phyloP scores from a whole-genome alignment of 2,113 vertebrate genomes.

The Scartelaos histophorus region DNA sequence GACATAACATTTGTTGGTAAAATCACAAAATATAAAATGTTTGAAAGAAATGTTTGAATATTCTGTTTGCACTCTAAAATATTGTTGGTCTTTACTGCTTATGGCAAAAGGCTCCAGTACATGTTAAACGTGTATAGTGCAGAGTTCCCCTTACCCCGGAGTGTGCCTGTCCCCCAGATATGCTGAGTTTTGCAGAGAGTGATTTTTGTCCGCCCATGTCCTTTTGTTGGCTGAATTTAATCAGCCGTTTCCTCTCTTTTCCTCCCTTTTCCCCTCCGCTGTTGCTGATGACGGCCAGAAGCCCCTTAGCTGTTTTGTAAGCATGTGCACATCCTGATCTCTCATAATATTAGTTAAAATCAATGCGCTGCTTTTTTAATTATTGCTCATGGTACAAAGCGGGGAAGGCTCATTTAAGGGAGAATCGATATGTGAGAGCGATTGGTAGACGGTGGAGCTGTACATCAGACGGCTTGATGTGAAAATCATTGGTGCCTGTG shows the following conservation, averaged over 20 bases:
- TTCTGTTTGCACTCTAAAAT: background rate
- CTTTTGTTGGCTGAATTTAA: constrained; percentile 59
- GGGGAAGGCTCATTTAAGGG: constrained; percentile 98
- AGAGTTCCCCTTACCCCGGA: constrained; percentile 25
- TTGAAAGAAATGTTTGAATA: no score
- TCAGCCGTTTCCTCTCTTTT: constrained; percentile 42
- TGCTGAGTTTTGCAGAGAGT: constrained; percentile 80
- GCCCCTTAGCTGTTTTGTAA: constrained; percentile 88
- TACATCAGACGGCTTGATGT: constrained; percentile 99
- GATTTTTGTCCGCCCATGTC: constrained; percentile 82
- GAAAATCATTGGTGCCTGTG: constrained; percentile 99
- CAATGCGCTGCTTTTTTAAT: constrained; percentile 99
- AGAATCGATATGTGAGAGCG: constrained; percentile 96
- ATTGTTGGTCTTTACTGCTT: background rate
- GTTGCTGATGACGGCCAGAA: constrained; percentile 74
- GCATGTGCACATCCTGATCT: constrained; percentile 98
- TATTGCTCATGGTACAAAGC: constrained; percentile 99
- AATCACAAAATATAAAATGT: background rate
- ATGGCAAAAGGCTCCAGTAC: background rate
- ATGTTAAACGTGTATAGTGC: background rate
- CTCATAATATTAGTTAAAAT: constrained; percentile 99
- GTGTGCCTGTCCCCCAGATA: constrained; percentile 72
- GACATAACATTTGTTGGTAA: background rate
- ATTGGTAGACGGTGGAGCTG: constrained; percentile 95
- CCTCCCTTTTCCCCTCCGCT: constrained; percentile 61